Conservation (phyloP, 2,888 invertebrate species). For the Caenorhabditis panamensis region DNA sequence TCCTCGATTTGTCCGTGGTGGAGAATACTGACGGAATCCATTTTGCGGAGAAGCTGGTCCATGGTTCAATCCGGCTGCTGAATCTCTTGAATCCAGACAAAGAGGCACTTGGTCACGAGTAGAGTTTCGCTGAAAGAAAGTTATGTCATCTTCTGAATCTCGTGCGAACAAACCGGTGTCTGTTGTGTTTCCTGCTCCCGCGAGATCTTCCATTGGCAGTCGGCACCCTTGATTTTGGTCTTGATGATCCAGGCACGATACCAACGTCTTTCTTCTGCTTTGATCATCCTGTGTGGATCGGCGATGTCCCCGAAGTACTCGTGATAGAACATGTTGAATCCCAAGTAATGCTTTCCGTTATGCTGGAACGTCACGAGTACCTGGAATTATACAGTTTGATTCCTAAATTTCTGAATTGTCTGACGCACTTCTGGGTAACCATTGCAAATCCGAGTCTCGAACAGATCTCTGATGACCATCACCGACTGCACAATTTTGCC, state of each 20-base stretch:
- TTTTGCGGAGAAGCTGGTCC: no score
- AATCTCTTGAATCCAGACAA: no score
- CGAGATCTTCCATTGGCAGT: constrained; percentile 28
- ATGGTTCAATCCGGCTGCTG: no score
- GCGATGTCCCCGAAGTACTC: constrained; percentile 2
- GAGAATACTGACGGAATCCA: no score
- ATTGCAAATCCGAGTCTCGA: neutral
- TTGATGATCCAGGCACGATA: constrained; percentile 13
- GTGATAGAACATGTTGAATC: neutral
- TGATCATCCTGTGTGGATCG: neutral
- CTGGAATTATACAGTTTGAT: neutral
- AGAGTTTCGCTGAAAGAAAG: no score
- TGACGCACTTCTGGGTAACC: constrained; percentile 8
- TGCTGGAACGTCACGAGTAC: neutral
- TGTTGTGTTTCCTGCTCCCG: neutral
- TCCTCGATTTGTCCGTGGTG: no score
- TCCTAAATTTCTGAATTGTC: neutral
- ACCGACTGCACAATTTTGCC: constrained; percentile 2
- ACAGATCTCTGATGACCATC: neutral
- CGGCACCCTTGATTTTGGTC: neutral
- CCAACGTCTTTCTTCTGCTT: no score
- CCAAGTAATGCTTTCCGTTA: neutral
- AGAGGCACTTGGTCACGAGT: no score
- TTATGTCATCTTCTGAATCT: no score
- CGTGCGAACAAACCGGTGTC: no score